Evolutionary conservation across 2,797 vertebrate genomes (phyloP).

Genomic region (Enteromius treurensis): DNA sequence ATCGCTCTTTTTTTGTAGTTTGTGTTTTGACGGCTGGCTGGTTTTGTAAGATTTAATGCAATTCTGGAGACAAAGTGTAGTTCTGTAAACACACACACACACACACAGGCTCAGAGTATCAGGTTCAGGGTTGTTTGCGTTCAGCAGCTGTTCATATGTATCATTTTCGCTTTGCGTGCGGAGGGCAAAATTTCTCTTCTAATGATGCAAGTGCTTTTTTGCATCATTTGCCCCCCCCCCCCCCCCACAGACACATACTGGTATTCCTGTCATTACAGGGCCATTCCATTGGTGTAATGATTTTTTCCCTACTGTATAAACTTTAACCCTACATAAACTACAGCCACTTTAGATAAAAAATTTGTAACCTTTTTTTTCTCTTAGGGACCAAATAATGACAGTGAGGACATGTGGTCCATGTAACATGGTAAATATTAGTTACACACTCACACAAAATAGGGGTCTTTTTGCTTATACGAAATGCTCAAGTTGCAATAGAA

Average conservation of each 20-base stretch:
- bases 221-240: constrained; percentile 71
- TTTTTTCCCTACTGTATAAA: too few relatives aligned
- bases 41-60: neutral
- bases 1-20: too few relatives aligned
- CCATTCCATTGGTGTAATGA: too few relatives aligned
- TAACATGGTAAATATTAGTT: too few relatives aligned
- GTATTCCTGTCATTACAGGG: too few relatives aligned
- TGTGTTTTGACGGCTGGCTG: neutral
- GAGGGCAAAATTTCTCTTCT: constrained; percentile 74
- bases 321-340: too few relatives aligned
- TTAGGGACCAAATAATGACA: too few relatives aligned
- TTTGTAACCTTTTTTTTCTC: too few relatives aligned
- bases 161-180: constrained; percentile 70
- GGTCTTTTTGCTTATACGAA: neutral
- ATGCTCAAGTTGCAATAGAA: too few relatives aligned
- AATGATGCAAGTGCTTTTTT: constrained; percentile 78
- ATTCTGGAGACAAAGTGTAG: neutral
- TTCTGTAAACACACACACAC: neutral
- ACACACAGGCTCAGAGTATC: constrained; percentile 57
- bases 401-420: too few relatives aligned
- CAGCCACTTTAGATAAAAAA: too few relatives aligned
- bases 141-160: constrained; percentile 73
- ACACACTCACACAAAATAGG: constrained; percentile 29
- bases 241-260: neutral
- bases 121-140: constrained; percentile 67